Base-by-base conservation (phyloP, 2,888 invertebrate genomes). In the Apodemia zela region DNA sequence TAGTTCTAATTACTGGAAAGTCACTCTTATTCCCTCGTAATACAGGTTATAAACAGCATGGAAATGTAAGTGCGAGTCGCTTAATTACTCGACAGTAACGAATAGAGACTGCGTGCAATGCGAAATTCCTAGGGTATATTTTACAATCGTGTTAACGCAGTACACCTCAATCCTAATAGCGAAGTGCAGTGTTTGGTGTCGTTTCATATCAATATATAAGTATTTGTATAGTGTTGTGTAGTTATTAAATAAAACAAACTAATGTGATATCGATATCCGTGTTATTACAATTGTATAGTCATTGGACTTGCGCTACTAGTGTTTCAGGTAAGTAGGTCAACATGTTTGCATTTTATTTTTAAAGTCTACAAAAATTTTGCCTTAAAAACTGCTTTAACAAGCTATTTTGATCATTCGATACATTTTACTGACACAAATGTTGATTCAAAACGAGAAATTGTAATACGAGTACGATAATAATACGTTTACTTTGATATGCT, bases 71-170 rank as follows among this genome's bases (percentile, higher is more conserved):
- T 68, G 42, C 71, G 75, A 73, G 67, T 74, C 73, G 77, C 71
- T 80, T 85, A 87, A 89, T 84, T 84, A 82, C 75, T 78, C 73
- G 78, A 81, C 84, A 78, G 80, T 82, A 85, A 87, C 84, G 84
- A 82, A 75, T 42, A 42, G 77, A 78, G 77, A 75, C 76, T 73
- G 79, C 80, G 82, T 83, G 84, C 75, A 80, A 82, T 84, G 85
- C 79, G 82, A 86, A 87, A 86, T 86, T 84, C 79, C 83, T 83
- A 77, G 83, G 83, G 85, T 83, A 85, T 85, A 77, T 83, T 81
- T 77, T 73, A 73, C 54, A 25, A 25, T 25, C 18, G 25, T 54
- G 21, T 11, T 0, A 54, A 25, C 29, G 10, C 51, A 51, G 51
- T 51, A 21, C 54, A 54, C 15, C 25, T 54, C 15, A 5, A 21